Percentiles rank a stretch among this genome's conserved stretches.
These are phyloP conservation scores for Poecilia velifera DNA, from an alignment of 2,797 vertebrate species.

Conservation along the genomic window DNA sequence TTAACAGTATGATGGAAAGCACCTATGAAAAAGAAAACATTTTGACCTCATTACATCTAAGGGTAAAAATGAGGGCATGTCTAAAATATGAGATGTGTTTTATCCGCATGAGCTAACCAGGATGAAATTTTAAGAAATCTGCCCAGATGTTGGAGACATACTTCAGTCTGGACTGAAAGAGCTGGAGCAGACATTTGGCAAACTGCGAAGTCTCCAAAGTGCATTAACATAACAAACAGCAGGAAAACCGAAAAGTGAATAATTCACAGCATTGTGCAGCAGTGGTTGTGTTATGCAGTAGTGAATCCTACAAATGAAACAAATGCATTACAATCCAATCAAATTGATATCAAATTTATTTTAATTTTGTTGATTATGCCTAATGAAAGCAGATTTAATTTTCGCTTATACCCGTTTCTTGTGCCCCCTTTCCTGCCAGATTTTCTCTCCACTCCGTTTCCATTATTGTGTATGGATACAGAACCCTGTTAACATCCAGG, in stretches of 20 bases:
- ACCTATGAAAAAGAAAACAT: not conserved
- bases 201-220: not conserved
- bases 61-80: not conserved
- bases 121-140: constrained; percentile 4
- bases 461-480: too few relatives aligned
- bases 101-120: not conserved
- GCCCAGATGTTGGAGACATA: not conserved
- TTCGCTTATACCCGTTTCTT: not conserved
- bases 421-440: not conserved
- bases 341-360: not conserved
- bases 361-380: not conserved
- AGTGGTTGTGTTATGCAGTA: not conserved
- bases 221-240: not conserved
- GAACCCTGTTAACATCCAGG: not conserved
- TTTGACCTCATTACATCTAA: not conserved
- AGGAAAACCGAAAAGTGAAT: not conserved
- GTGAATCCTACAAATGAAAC: too few relatives aligned
- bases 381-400: not conserved
- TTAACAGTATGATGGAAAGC: not conserved
- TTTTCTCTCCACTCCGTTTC: not conserved
- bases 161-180: not conserved
- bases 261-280: not conserved
- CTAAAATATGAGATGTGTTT: not conserved
- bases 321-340: not conserved
- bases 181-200: not conserved